A percentile compares a stretch with the other conserved stretches of the same genome.
These are phyloP conservation scores for Leptobrachium ailaonicum DNA, from an alignment of 2,113 vertebrate genomes.

Conservation along the genomic window DNA sequence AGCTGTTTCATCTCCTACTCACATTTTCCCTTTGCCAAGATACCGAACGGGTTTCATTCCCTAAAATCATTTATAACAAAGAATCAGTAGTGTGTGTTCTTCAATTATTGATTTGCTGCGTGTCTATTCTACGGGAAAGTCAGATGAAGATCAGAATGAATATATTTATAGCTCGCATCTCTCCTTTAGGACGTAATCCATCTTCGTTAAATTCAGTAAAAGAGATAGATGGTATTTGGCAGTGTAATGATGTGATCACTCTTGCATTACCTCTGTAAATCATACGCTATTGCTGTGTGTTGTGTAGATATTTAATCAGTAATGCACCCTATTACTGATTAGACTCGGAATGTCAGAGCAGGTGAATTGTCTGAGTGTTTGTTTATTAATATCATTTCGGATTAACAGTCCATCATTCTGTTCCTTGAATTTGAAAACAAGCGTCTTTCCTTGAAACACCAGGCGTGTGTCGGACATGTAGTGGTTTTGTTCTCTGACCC, in stretches of 20 bases:
- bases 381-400: slow-evolving; percentile 76
- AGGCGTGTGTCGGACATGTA: neutral
- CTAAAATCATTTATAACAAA: slow-evolving; percentile 48
- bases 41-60: slow-evolving; percentile 32
- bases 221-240: slow-evolving; percentile 80
- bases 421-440: slow-evolving; percentile 63
- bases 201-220: slow-evolving; percentile 81
- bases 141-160: slow-evolving; percentile 75
- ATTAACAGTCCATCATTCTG: slow-evolving; percentile 62
- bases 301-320: slow-evolving; percentile 82
- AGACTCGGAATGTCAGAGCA: slow-evolving; percentile 73
- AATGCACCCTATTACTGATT: slow-evolving; percentile 75
- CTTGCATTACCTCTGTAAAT: slow-evolving; percentile 73
- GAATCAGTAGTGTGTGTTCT: slow-evolving; percentile 55
- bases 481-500: too few species aligned
- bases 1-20: slow-evolving; percentile 33
- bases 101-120: slow-evolving; percentile 71
- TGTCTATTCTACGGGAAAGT: slow-evolving; percentile 68
- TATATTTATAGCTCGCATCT: slow-evolving; percentile 75
- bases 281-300: slow-evolving; percentile 76
- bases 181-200: slow-evolving; percentile 69
- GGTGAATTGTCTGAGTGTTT: slow-evolving; percentile 75
- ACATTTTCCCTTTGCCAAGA: slow-evolving; percentile 38
- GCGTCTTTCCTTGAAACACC: neutral
- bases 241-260: slow-evolving; percentile 76